Base-by-base conservation (phyloP, 1,140 invertebrate species). In the Cydia strobilella region DNA sequence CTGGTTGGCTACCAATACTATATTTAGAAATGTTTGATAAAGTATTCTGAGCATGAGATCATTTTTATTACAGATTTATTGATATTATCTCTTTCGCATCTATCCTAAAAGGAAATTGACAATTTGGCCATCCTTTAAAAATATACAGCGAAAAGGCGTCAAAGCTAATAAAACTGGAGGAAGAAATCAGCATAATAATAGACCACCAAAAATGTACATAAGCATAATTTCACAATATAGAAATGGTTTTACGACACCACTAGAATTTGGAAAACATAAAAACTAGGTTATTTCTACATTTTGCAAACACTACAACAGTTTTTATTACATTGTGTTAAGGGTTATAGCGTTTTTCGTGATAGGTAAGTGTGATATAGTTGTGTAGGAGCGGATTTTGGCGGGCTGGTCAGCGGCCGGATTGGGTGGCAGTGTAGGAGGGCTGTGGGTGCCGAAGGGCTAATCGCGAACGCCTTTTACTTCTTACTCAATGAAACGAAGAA, bases 321-420 rank as follows among this genome's bases (percentile, higher is more conserved):
- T 39, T 31, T 69, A 69, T 69, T 18, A 15, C 31, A 10, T 9
- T 4, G 31, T 18, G 15, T 7, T 39, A 69, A 39, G 65, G 31
- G 31, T 69, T 31, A 35, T 69, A n/a, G 65, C 10, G 6, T 18
- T 69, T 27, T 35, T 27, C 0, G 63, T 31, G 25, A 66, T 18
- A 15, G 15, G 31, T 12, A 9, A 45, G 66, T 75, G 76, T 73
- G 12, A n/a, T 39, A 39, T 65, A 9, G n/a, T 27, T 72, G 65
- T 79, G 88, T 90, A 85, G 89, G 90, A 82, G 86, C 81, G 72
- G 66, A 75, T 84, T 90, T 89, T 90, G 88, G 90, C 76, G 86
- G 86, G 45, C 84, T 89, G 88, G 88, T 90, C 86, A 88, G 86
- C 82, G 80, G 78, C 81, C 79, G 78, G 77, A 79, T 78, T 82